Evolutionary conservation across 2,888 invertebrate species (phyloP).

Genomic region (Hirtodrosophila alboralis): DNA sequence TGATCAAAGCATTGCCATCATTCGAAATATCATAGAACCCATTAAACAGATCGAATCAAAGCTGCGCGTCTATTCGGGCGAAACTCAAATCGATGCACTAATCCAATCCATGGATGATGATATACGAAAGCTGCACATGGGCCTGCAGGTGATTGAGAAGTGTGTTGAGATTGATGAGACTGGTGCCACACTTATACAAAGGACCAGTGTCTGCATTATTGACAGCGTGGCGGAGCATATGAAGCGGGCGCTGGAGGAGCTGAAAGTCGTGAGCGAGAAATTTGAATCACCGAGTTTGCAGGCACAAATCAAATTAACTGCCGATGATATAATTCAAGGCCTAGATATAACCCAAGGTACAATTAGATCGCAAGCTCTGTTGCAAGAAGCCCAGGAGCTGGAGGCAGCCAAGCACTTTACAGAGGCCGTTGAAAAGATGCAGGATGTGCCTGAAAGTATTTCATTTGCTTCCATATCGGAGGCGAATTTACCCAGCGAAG

Average conservation of each 20-base stretch:
- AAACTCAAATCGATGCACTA: slow-evolving; percentile 83
- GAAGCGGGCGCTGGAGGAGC: slow-evolving; percentile 85
- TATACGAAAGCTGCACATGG: slow-evolving; percentile 87
- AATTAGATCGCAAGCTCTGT: slow-evolving; percentile 85
- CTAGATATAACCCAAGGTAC: slow-evolving; percentile 86
- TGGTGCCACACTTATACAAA: slow-evolving; percentile 88
- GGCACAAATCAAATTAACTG: slow-evolving; percentile 84
- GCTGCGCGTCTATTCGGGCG: slow-evolving; percentile 85
- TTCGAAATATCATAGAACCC: slow-evolving; percentile 87
- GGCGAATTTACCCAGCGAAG: slow-evolving; percentile 81
- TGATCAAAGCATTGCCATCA: slow-evolving; percentile 88
- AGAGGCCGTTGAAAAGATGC: slow-evolving; percentile 83
- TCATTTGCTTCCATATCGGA: slow-evolving; percentile 82
- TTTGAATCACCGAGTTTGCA: slow-evolving; percentile 84
- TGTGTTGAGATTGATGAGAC: slow-evolving; percentile 88
- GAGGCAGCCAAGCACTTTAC: slow-evolving; percentile 83
- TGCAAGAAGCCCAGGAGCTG: slow-evolving; percentile 85
- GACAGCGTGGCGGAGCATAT: slow-evolving; percentile 86
- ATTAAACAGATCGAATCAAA: slow-evolving; percentile 88
- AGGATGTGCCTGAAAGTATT: slow-evolving; percentile 76
- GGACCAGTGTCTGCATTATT: slow-evolving; percentile 88
- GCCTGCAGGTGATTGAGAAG: slow-evolving; percentile 88
- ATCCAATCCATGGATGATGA: slow-evolving; percentile 87
- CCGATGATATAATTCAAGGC: slow-evolving; percentile 85
- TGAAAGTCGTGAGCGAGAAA: slow-evolving; percentile 85